Base-by-base conservation (phyloP, 2,888 invertebrate species). In the Rhimphoctona megacephalus region DNA sequence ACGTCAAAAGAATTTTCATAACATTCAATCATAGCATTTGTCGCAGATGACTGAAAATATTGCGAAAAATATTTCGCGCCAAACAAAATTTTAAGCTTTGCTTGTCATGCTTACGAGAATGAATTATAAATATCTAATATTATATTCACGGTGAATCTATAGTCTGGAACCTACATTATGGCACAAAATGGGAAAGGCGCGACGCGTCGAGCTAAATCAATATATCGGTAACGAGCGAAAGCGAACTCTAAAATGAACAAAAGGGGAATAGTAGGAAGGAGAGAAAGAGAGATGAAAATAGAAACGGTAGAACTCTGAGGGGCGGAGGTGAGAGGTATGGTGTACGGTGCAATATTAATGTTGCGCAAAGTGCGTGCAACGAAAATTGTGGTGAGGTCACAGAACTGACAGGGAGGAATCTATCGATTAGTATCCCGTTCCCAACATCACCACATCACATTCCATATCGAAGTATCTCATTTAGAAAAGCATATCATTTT, bases 351-450 rank as follows among this genome's bases (percentile, higher is more conserved):
- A 85, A 85, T 85, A 85, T 85, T 85, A 81, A 85, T 85, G 73
- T 81, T 72, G 85, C 85, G 78, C 78, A 85, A 85, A 81, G 81
- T 85, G 85, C 85, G 85, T 85, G 81, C 85, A 85, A 85, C 74
- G 85, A 85, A 85, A 85, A 85, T 81, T 81, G 73, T 78, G 85
- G 85, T 85, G 57, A 74, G 73, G 73, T 81, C 81, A 78, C 49
- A 70, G 57, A n/a, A 70, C 67, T 74, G 82, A 76, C 69, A 82
- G 82, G 70, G 83, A 77, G 77, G 66, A 81, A 72, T 74, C 72
- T 85, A 85, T 85, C 81, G 85, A 85, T 85, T 81, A 81, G 54
- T 81, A 78, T 85, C 73, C 85, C 81, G 33, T 78, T 64, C 61
- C 78, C 46, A 30, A 70, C 70, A 39, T 66, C 66, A 39, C 72